Base-by-base conservation (phyloP, 2,113 vertebrate species). In the Rhineura floridana region DNA sequence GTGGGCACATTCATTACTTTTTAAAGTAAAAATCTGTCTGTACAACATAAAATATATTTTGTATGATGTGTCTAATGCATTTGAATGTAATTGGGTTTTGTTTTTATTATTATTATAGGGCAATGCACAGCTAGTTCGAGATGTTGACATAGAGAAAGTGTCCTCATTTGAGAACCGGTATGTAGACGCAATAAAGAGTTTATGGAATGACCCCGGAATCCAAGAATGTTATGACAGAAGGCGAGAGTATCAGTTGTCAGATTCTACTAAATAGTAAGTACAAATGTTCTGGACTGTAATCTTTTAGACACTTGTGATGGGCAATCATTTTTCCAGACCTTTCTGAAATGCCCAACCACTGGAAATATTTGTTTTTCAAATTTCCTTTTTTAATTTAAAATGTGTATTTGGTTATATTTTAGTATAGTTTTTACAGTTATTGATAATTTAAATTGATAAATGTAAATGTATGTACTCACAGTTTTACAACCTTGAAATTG, bases 221-320 rank as follows among this genome's bases (percentile, higher is more conserved):
- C 98, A 99, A 95, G 98, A 98, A 88, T 98, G 97, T 92, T 98
- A 99, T 0, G 98, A 99, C 12, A 97, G 98, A 91, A 96, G 98
- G 96, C 97, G 98, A 93, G 98, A 99, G 88, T 99, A 99, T 96
- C 98, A 99, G 17, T 97, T 99, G 81, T 99, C 98, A 6, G 99
- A 99, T 95, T 99, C 98, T 80, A 98, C 98, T 89, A 98, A 99
- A 97, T 99, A 99, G 99, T 99, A 96, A 98, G 98, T 97, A 95
- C 70, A 91, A 39, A 11, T 11, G 17, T 67, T 36, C 62, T 72
- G 23, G 13, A 76, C 3, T 62, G 52, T 44, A 73, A 55, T 44
- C 21, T 42, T 84, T 59, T 55, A 73, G 25, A 19, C 42, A 76
- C 44, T 23, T 39, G 30, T 36, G 11, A 25, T 72, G 33, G 46